These are phyloP conservation scores for Macrochelys suwanniensis DNA, from an alignment of 2,797 vertebrate genomes.

Conservation along the genomic window DNA sequence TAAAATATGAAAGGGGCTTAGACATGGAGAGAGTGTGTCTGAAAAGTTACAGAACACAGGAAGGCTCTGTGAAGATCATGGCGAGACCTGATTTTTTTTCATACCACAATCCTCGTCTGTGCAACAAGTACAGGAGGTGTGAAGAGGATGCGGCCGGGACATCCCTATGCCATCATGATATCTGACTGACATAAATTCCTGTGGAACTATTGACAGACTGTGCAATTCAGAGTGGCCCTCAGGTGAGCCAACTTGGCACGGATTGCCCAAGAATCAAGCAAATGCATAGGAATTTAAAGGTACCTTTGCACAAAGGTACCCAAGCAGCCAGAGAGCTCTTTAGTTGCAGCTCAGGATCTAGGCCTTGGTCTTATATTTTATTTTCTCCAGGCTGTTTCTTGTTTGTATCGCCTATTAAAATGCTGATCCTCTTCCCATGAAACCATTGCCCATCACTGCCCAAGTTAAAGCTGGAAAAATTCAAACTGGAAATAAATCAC, in stretches of 20 bases:
- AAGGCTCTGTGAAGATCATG: conserved; percentile 32
- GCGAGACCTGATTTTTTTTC: conserved; percentile 31
- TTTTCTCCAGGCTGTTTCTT: background rate
- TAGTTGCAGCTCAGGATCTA: background rate
- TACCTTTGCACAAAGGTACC: background rate
- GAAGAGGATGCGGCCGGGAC: background rate
- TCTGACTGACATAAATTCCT: conserved; percentile 28
- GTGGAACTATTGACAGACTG: conserved; percentile 11
- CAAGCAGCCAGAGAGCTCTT: background rate
- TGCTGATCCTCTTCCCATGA: background rate
- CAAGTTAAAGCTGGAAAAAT: background rate
- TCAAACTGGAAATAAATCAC: background rate
- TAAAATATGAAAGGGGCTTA: conserved; percentile 25
- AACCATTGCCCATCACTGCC: background rate
- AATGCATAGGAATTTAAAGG: background rate
- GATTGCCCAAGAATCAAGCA: background rate
- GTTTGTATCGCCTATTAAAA: background rate
- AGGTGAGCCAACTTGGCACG: background rate
- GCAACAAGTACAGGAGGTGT: background rate
- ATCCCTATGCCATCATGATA: conserved; percentile 43
- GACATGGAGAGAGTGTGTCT: conserved; percentile 29
- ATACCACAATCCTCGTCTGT: background rate
- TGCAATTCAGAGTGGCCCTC: conserved; percentile 38
- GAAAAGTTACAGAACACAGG: conserved; percentile 39
- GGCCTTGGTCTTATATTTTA: conserved; percentile 10